Evolutionary conservation across 1,140 invertebrate genomes (phyloP), one percentile per base, ranked within the genome.

Genomic region (Drosophila nebulosa): DNA sequence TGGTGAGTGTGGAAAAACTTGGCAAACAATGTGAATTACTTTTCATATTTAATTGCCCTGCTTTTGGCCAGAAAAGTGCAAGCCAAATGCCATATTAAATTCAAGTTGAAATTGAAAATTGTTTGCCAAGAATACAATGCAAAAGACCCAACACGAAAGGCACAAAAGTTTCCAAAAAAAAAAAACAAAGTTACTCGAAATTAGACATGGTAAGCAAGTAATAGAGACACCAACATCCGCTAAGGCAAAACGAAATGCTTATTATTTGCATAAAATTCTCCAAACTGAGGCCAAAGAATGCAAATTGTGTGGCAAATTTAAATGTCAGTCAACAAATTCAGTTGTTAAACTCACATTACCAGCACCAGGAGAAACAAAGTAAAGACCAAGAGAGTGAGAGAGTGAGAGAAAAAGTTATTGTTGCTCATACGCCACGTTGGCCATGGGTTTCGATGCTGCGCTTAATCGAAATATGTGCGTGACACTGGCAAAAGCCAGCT

Each of bases 261-360:
- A 83, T 79, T 88, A 83, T 86, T 88, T 86, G 83, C 83, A 86
- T 86, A 86, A 88, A 73, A 32, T 32, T 32, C 52, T 85, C 64
- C 57, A 61, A 75, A 73, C 76, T 32, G 30, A 32, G 39, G 7
- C 16, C 16, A 46, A 46, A 46, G 39, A 88, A 86, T 88, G 78
- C 83, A 86, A 86, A 86, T 86, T 81, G 64, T 70, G 83, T 81
- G 67, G 83, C 71, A 86, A 86, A 86, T 86, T 86, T 86, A 70
- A 83, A 83, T 86, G 83, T 86, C 83, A 88, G 74, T 60, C 53
- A 78, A 81, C 70, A 86, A 78, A 46, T 88, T 86, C 68, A 76
- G 78, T 83, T 88, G 83, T 88, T 88, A 83, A 89, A 83, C 68
- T 89, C 72, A 52, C 69, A 88, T 89, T 83, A 88, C 39, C 39